phyloP scores from a whole-genome alignment of 1,140 invertebrate genomes.

The Trichonephila inaurata region DNA sequence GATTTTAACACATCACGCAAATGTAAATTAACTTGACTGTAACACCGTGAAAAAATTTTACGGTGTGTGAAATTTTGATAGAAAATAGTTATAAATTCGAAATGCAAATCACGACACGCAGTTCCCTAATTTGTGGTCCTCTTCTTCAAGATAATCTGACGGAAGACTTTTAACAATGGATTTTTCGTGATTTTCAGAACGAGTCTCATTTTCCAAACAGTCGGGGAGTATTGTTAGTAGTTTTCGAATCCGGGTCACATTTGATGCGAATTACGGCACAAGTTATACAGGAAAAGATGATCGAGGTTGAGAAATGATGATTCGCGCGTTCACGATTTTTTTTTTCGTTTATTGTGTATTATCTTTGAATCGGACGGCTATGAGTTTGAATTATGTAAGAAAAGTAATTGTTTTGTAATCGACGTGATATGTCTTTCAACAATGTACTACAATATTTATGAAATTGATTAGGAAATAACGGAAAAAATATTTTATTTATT shows the following conservation, averaged over 20 bases:
- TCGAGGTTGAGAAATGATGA: neutral
- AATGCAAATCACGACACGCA: constrained; percentile 14
- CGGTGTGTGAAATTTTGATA: neutral
- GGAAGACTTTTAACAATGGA: constrained; percentile 3
- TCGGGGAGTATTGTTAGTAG: neutral
- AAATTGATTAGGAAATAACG: no score
- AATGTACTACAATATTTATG: no score
- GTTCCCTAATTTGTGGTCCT: neutral
- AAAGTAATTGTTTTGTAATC: neutral
- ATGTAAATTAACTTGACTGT: neutral
- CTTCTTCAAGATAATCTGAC: neutral
- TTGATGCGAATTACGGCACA: neutral
- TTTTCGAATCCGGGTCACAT: neutral
- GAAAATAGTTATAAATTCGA: neutral
- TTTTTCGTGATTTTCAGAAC: neutral
- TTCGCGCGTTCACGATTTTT: neutral
- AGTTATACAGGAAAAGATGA: neutral
- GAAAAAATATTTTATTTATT: no score
- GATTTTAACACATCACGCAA: no score
- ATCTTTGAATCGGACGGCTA: neutral
- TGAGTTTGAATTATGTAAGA: neutral
- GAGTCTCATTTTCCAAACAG: neutral
- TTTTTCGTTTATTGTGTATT: neutral
- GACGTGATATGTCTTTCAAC: no score
- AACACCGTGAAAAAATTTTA: neutral